Evolutionary conservation across 2,888 invertebrate genomes (phyloP).

Genomic region (Priocnemis perturbator): DNA sequence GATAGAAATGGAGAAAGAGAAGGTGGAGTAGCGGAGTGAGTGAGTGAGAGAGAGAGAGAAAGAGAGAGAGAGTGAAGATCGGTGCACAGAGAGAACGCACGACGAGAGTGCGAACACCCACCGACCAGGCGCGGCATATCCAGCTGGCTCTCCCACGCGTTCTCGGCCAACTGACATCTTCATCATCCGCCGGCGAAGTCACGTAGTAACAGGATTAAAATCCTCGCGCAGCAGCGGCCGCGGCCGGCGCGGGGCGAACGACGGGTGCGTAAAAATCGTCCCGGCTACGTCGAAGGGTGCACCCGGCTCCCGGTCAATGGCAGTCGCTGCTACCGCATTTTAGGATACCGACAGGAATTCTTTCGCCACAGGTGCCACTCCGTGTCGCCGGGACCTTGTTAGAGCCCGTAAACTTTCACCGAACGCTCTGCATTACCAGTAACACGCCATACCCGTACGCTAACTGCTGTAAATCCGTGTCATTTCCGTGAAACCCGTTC

Average conservation of each 20-base stretch:
- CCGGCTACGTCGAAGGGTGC: neutral
- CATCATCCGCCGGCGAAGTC: conserved; percentile 61
- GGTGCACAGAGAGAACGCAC: conserved; percentile 36
- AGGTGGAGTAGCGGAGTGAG: conserved; percentile 3
- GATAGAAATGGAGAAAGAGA: conserved; percentile 20
- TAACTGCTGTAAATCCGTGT: no score
- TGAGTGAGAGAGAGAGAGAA: conserved; percentile 10
- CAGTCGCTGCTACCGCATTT: no score
- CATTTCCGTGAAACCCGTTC: no score
- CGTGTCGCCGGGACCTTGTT: no score
- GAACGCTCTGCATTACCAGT: no score
- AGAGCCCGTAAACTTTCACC: no score
- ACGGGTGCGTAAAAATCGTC: conserved; percentile 31
- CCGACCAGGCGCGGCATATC: conserved; percentile 57
- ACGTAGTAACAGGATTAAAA: conserved; percentile 56
- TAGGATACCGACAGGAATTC: no score
- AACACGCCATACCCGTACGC: no score
- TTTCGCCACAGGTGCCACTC: no score
- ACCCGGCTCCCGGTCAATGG: conserved; percentile 11
- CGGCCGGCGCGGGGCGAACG: conserved; percentile 21
- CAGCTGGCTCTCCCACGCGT: conserved; percentile 71
- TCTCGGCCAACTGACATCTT: conserved; percentile 66
- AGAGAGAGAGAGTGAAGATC: conserved; percentile 22
- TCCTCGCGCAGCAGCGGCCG: conserved; percentile 23
- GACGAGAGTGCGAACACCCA: conserved; percentile 65